Percentiles rank a stretch among this genome's conserved stretches.
These are phyloP conservation scores for Anguilla anguilla DNA, from an alignment of 2,797 vertebrate species.

Conservation along the genomic window DNA sequence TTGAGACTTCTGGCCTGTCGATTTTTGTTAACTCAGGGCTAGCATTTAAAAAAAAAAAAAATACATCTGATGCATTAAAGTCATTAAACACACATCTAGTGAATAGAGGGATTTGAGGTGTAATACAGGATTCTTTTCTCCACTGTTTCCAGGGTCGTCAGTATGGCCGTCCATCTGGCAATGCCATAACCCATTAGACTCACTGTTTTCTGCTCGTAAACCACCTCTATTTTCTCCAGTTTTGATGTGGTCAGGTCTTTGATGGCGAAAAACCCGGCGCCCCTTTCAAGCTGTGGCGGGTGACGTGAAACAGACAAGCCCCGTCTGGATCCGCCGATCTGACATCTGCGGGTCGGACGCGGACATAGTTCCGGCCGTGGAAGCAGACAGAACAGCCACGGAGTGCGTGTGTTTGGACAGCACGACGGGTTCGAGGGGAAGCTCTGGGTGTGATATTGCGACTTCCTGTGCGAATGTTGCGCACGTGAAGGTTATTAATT, in stretches of 20 bases:
- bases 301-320: constrained; percentile 4
- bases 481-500: not conserved
- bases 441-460: not conserved
- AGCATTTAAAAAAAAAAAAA: not conserved
- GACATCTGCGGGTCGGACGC: constrained; percentile 13
- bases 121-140: not conserved
- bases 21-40: not conserved
- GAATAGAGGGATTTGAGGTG: not conserved
- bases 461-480: not conserved
- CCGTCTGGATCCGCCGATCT: not conserved
- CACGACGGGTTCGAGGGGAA: not conserved
- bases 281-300: not conserved
- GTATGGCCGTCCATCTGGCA: constrained; percentile 14
- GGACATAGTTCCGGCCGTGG: not conserved
- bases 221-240: not conserved
- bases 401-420: not conserved
- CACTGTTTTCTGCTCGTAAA: not conserved
- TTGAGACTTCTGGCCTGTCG: not conserved
- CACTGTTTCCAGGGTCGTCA: not conserved
- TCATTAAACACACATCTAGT: not conserved
- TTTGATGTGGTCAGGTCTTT: constrained; percentile 23
- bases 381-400: not conserved
- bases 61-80: not conserved
- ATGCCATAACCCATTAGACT: not conserved
- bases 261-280: not conserved